Evolutionary conservation across 1,140 invertebrate genomes (phyloP), one percentile per base, ranked within the genome.

Genomic region (Megalopta genalis): DNA sequence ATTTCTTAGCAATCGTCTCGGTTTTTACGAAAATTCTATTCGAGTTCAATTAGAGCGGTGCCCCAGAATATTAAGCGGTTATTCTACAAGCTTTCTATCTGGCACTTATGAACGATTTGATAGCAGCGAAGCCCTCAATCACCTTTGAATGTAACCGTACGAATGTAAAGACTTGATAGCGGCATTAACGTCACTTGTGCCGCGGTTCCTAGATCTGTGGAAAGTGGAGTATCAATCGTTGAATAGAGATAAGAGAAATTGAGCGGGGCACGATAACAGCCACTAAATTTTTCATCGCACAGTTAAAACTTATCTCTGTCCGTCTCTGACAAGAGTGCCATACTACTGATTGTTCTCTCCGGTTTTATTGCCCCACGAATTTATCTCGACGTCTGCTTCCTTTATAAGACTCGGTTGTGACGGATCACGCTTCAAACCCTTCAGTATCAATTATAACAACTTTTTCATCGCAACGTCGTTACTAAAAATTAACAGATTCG

Each of bases 261-360:
- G 82, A 85, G 77, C 70, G 69, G 70, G 27, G 25, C 23, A n/a
- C 54, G 86, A 85, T 85, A 88, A 87, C 32, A 42, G 4, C 27
- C 10, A 57, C 25, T 59, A 69, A 79, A 66, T 86, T 82, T 82
- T 83, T 69, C 59, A 52, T 52, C 16, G 42, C 77, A 39, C 82
- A 39, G 79, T 82, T 69, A 57, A 77, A 82, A 82, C 84, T 87
- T 88, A 87, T 87, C 85, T 71, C 32, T 32, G 23, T 23, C 65
- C 67, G 76, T 39, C 72, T 71, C 60, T 64, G 69, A 46, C 52
- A 77, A 32, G 32, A 32, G 32, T 32, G 85, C 86, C 84, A 85
- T 39, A 46, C 63, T 32, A 78, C 60, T 63, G 54, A 27, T 52
- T 27, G 27, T 62, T 60, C 21, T 6, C 54, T 62, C 59, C 74